These are phyloP conservation scores for Drosophila oshimai DNA, from an alignment of 1,140 invertebrate genomes.

Conservation along the genomic window DNA sequence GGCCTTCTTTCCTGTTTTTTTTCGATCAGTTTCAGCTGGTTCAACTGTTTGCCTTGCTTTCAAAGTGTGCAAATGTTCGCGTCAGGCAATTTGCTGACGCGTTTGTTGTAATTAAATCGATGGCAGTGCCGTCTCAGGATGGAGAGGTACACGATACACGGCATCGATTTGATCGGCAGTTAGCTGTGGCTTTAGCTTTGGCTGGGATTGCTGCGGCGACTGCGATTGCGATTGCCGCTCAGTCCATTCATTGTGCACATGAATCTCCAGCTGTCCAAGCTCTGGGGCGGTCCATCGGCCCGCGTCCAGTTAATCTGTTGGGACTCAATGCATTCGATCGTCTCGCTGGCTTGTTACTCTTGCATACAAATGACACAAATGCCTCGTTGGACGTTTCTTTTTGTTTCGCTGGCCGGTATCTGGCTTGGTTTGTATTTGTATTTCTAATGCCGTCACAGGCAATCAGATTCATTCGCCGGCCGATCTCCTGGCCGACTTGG, in stretches of 20 bases:
- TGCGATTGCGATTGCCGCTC: slow-evolving; percentile 30
- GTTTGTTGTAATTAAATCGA: slow-evolving; percentile 81
- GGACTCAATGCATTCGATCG: slow-evolving; percentile 61
- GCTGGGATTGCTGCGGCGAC: neutral
- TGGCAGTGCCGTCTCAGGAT: slow-evolving; percentile 50
- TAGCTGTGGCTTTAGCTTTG: slow-evolving; percentile 3
- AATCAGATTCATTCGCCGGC: slow-evolving; percentile 43
- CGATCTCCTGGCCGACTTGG: slow-evolving; percentile 33
- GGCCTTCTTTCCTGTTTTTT: slow-evolving; percentile 14
- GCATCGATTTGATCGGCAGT: slow-evolving; percentile 74
- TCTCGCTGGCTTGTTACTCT: slow-evolving; percentile 74
- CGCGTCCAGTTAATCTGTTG: slow-evolving; percentile 66
- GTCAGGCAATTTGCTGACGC: slow-evolving; percentile 80
- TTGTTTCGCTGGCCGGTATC: slow-evolving; percentile 30
- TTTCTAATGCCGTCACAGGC: slow-evolving; percentile 77
- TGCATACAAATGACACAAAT: slow-evolving; percentile 81
- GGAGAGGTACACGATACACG: slow-evolving; percentile 48
- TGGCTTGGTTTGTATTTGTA: slow-evolving; percentile 39
- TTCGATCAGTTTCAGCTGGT: slow-evolving; percentile 24
- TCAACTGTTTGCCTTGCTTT: slow-evolving; percentile 63
- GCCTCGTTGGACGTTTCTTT: slow-evolving; percentile 56
- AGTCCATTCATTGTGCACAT: slow-evolving; percentile 69
- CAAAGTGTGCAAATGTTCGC: slow-evolving; percentile 79
- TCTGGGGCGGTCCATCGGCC: slow-evolving; percentile 65
- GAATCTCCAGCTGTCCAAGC: slow-evolving; percentile 64